Conservation (phyloP, 2,888 invertebrate species). For the Colletes collaris region DNA sequence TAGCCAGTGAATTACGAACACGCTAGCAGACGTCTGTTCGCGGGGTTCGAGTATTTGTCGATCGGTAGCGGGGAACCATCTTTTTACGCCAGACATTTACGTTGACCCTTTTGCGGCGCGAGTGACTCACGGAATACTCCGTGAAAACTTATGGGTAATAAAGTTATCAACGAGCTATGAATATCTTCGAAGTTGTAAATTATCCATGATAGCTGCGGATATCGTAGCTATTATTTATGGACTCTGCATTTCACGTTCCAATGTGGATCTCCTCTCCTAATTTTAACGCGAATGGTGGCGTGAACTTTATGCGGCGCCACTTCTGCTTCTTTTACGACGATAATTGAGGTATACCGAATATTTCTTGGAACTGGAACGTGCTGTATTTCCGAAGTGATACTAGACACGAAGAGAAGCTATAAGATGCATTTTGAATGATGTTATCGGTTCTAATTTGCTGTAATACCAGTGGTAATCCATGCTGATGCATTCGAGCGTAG, state of each 20-base stretch:
- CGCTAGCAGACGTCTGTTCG: background rate
- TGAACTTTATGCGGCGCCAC: background rate
- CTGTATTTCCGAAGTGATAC: no score
- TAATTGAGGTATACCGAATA: conserved; percentile 11
- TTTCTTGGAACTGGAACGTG: no score
- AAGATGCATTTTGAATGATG: no score
- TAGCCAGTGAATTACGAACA: conserved; percentile 11
- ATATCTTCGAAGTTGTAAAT: conserved; percentile 18
- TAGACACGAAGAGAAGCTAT: no score
- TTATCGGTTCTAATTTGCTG: no score
- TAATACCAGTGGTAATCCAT: no score
- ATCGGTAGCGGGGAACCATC: background rate
- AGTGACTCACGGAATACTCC: conserved; percentile 1
- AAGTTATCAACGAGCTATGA: conserved; percentile 31
- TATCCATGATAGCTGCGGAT: conserved; percentile 7
- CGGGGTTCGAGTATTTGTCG: background rate
- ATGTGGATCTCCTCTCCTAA: conserved; percentile 8
- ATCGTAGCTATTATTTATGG: conserved; percentile 22
- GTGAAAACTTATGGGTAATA: conserved; percentile 32
- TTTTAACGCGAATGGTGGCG: background rate
- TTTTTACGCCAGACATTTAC: conserved; percentile 3
- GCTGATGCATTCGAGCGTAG: no score
- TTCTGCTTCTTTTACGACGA: conserved; percentile 3
- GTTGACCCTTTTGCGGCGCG: conserved; percentile 1
- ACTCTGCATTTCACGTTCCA: conserved; percentile 15